A percentile compares a stretch with the other conserved stretches of the same genome.
phyloP scores from a whole-genome alignment of 2,888 invertebrate species.

The Pandemis cinnamomeana region DNA sequence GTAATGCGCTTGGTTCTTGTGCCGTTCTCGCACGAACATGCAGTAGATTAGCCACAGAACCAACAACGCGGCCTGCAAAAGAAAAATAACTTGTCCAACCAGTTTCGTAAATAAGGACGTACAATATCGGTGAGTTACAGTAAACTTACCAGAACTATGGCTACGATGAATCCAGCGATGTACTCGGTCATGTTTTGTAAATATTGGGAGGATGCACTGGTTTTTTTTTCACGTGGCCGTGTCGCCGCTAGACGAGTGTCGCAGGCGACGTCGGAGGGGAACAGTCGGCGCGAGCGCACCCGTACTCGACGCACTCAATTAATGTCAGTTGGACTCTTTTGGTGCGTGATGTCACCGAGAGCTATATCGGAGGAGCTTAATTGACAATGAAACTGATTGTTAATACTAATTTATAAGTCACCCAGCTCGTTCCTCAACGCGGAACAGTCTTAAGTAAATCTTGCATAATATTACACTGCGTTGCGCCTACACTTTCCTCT shows the following conservation, averaged over 20 bases:
- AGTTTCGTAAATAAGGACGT: constrained; percentile 19
- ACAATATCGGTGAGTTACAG: constrained; percentile 28
- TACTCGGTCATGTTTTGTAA: constrained; percentile 66
- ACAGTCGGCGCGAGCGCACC: constrained; percentile 62
- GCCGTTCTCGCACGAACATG: constrained; percentile 75
- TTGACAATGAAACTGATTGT: constrained; percentile 56
- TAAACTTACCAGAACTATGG: constrained; percentile 73
- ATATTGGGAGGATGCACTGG: constrained; percentile 45
- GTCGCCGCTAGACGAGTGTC: constrained; percentile 61
- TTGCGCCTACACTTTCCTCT: constrained; percentile 12
- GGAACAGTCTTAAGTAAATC: constrained; percentile 19
- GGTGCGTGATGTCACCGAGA: constrained; percentile 74
- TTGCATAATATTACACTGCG: constrained; percentile 12
- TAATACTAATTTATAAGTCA: constrained; percentile 19
- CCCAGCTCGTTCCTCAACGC: constrained; percentile 39
- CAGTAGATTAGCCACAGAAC: constrained; percentile 74
- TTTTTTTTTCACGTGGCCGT: constrained; percentile 43
- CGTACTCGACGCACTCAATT: constrained; percentile 69
- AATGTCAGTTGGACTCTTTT: constrained; percentile 66
- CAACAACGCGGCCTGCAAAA: constrained; percentile 67
- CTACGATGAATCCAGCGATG: constrained; percentile 70
- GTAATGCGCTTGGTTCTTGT: constrained; percentile 69
- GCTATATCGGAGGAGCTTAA: constrained; percentile 64
- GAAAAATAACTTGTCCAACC: constrained; percentile 27
- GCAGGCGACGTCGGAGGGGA: constrained; percentile 66